Conservation (phyloP, 2,797 vertebrate species). For the Novumbra hubbsi region DNA sequence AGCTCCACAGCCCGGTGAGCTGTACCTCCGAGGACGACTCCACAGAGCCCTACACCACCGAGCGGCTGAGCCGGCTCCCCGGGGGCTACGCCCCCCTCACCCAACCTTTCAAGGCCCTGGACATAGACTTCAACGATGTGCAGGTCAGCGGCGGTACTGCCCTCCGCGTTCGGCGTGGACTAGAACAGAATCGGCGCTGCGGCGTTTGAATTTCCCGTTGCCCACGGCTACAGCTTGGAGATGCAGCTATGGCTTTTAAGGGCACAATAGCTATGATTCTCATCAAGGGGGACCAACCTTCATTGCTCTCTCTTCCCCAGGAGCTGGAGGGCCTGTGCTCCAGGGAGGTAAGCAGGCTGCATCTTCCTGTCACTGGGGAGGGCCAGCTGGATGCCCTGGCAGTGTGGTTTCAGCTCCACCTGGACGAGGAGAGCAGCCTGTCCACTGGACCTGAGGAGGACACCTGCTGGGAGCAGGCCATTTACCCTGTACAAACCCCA, state of each 20-base stretch:
- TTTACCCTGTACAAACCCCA: conserved; percentile 86
- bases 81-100: conserved; percentile 87
- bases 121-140: conserved; percentile 88
- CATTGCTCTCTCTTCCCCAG: conserved; percentile 57
- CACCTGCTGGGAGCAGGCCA: conserved; percentile 97
- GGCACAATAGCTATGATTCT: neutral
- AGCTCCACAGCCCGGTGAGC: conserved; percentile 84
- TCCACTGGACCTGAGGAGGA: conserved; percentile 91
- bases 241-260: neutral
- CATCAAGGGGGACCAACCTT: neutral
- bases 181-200: neutral
- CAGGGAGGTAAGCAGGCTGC: conserved; percentile 73
- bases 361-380: conserved; percentile 72
- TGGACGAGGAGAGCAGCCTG: conserved; percentile 86
- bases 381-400: conserved; percentile 88
- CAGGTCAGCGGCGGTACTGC: conserved; percentile 72
- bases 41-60: conserved; percentile 93
- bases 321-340: conserved; percentile 88
- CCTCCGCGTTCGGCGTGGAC: too few relatives aligned
- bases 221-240: neutral
- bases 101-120: conserved; percentile 82
- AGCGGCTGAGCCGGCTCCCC: conserved; percentile 87
- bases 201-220: neutral
- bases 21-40: conserved; percentile 79
- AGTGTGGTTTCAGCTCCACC: conserved; percentile 94